Percentiles rank a stretch among this genome's conserved stretches.
Conservation (phyloP, 1,140 invertebrate genomes). For the Conus ventricosus region DNA sequence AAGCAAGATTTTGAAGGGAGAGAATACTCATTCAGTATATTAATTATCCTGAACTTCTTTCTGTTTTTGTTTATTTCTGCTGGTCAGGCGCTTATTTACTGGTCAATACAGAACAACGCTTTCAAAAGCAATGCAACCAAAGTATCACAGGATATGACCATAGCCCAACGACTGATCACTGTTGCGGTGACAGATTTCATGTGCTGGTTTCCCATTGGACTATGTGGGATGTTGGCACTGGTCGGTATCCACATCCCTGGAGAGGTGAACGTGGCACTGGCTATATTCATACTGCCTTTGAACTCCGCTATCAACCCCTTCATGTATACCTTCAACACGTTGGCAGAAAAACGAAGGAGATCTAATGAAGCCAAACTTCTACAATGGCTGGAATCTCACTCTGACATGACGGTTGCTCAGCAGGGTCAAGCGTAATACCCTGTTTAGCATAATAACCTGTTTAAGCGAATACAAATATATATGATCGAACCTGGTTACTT, state of each 20-base stretch:
- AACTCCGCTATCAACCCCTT: conserved; percentile 44
- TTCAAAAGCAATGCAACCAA: neutral
- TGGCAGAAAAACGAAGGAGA: conserved; percentile 18
- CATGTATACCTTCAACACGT: conserved; percentile 31
- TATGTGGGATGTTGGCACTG: conserved; percentile 27
- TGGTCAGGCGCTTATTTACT: neutral
- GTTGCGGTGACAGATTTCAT: conserved; percentile 40
- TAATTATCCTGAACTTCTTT: neutral
- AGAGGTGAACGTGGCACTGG: conserved; percentile 20
- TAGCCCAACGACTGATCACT: conserved; percentile 33
- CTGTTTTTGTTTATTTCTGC: neutral
- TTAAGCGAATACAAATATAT: too few relatives aligned
- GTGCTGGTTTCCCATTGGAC: conserved; percentile 44
- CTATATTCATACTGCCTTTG: conserved; percentile 34
- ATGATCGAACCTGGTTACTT: too few relatives aligned
- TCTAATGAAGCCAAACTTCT: neutral
- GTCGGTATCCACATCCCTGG: conserved; percentile 21
- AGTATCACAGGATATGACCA: conserved; percentile 10
- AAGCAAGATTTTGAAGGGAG: neutral
- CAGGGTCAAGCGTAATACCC: too few relatives aligned
- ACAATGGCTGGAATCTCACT: neutral
- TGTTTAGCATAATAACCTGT: too few relatives aligned
- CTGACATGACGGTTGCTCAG: too few relatives aligned
- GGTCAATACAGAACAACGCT: neutral
- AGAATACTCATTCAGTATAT: neutral